Evolutionary conservation across 2,797 vertebrate species (phyloP).

Genomic region (Merluccius polli): DNA sequence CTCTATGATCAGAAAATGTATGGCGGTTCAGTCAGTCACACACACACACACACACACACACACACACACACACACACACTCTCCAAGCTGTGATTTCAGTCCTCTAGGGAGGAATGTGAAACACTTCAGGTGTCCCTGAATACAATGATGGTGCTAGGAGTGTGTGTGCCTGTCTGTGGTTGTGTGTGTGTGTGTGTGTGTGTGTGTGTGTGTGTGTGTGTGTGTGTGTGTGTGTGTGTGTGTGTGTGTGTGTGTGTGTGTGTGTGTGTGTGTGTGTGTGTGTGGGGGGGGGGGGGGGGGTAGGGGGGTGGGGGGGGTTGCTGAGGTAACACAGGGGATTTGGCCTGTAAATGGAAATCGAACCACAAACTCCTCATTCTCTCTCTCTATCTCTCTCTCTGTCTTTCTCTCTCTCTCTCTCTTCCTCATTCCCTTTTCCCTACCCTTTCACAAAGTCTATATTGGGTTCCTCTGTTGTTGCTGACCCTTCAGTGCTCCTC

Average conservation of each 20-base stretch:
- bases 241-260: not conserved
- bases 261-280: not conserved
- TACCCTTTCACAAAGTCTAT: not conserved
- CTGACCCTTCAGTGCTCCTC: not conserved
- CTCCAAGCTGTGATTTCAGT: constrained; percentile 18
- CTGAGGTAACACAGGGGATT: constrained; percentile 38
- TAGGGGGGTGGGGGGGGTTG: constrained; percentile 20
- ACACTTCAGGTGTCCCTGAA: constrained; percentile 40
- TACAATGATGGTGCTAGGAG: constrained; percentile 12
- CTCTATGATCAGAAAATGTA: not conserved
- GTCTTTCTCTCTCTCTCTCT: not conserved
- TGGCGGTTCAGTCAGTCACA: not conserved
- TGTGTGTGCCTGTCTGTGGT: not conserved
- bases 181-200: too few relatives aligned
- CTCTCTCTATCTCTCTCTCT: not conserved
- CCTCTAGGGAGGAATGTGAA: constrained; percentile 28
- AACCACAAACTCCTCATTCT: constrained; percentile 5
- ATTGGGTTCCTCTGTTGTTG: not conserved
- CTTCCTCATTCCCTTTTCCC: not conserved
- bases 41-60: constrained; percentile 3
- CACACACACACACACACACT: not conserved
- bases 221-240: not conserved
- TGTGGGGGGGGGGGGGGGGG: too few relatives aligned
- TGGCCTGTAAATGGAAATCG: constrained; percentile 41
- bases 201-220: not conserved